Evolutionary conservation across 2,113 vertebrate species (phyloP), one percentile per base, ranked within the genome.

Genomic region (Pontoporia blainvillei): DNA sequence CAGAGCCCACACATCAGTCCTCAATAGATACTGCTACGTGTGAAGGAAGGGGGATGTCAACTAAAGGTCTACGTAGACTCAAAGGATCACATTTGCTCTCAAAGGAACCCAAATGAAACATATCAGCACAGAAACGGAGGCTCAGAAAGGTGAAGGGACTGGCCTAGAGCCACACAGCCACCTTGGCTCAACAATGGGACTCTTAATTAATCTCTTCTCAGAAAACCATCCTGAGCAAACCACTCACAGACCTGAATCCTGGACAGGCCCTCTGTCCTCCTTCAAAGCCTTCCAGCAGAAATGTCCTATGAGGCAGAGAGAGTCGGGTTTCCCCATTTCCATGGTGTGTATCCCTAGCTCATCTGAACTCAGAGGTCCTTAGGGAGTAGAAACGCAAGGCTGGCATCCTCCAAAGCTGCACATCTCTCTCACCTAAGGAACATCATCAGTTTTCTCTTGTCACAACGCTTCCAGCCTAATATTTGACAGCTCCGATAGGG

Each of bases 401-500:
- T 73, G 69, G 96, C 90, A 95, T 49, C 96, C 95, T 36, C 97
- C 98, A 98, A 97, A 98, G 98, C 97, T 97, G 94, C 96, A 98
- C 98, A 98, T 99, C 98, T 98, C 98, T 97, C 98, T 96, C 93
- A 98, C 98, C 97, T 98, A 96, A 98, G 86, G 96, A 98, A 98
- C 10, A 0, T 97, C 96, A 44, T 98, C 97, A 98, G 98, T 98
- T 98, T 98, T 98, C 97, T 98, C 97, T 98, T 98, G 98, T 98
- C 99, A 98, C 98, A 87, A 98, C 97, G 97, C 98, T 98, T 98
- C 96, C 97, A 98, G 97, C 97, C 98, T 97, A 98, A 97, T 97
- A 98, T 98, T 98, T 99, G 99, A 99, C 99, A 99, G 98, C 97
- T 98, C 97, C 84, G 98, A 99, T 99, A 97, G 98, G 98, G 98